Evolutionary conservation across 2,888 invertebrate genomes (phyloP).

Genomic region (Phoronis australis): DNA sequence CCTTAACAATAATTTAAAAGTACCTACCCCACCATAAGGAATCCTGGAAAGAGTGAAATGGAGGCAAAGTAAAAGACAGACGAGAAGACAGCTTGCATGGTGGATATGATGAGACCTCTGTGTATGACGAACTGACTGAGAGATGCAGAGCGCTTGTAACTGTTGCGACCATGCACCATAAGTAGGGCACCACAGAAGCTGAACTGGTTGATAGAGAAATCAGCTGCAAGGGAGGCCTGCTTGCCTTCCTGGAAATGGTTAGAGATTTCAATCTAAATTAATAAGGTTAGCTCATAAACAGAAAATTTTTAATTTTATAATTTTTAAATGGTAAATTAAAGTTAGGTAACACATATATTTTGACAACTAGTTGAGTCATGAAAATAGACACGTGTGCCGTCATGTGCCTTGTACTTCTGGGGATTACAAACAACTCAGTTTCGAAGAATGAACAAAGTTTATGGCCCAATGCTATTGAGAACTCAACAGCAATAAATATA

Average conservation of each 20-base stretch:
- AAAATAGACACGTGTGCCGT: too few relatives aligned
- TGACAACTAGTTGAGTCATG: too few relatives aligned
- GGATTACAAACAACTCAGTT: too few relatives aligned
- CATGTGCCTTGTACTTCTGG: too few relatives aligned
- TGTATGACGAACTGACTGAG: conserved; percentile 98
- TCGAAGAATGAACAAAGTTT: too few relatives aligned
- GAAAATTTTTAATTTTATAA: too few relatives aligned
- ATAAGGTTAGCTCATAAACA: too few relatives aligned
- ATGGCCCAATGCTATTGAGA: too few relatives aligned
- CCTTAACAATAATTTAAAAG: too few relatives aligned
- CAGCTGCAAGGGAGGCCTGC: conserved; percentile 85
- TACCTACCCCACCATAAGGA: conserved; percentile 88
- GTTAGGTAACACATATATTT: too few relatives aligned
- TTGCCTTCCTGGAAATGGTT: conserved; percentile 53
- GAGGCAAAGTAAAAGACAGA: conserved; percentile 98
- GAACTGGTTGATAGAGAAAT: conserved; percentile 91
- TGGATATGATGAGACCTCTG: conserved; percentile 94
- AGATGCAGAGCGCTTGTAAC: conserved; percentile 93
- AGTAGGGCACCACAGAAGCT: conserved; percentile 69
- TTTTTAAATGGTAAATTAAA: too few relatives aligned
- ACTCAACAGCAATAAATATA: too few relatives aligned
- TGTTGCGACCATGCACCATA: conserved; percentile 85
- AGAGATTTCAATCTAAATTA: neutral
- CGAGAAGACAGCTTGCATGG: conserved; percentile 97
- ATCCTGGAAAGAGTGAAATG: conserved; percentile 96